Conservation (phyloP, 2,797 vertebrate genomes). For the Oreortyx pictus region DNA sequence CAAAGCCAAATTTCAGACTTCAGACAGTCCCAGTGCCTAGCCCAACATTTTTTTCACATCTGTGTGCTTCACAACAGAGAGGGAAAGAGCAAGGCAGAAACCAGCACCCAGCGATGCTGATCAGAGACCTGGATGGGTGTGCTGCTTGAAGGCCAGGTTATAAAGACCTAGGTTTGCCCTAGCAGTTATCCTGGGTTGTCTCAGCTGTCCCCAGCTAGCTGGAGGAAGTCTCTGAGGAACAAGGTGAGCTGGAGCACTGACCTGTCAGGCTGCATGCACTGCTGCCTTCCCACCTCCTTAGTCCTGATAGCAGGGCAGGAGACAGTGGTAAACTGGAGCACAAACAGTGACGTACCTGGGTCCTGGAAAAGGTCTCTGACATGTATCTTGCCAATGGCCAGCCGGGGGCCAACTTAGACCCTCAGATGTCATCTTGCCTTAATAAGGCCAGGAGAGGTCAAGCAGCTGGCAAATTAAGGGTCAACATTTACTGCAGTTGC, state of each 20-base stretch:
- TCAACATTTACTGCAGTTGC: accelerated
- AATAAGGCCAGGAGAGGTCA: background rate
- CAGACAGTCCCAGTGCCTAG: background rate
- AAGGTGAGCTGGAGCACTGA: too few relatives aligned
- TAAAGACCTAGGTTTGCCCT: background rate
- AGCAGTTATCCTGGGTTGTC: background rate
- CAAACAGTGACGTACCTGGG: too few relatives aligned
- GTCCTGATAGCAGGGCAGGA: background rate
- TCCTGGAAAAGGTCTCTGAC: background rate
- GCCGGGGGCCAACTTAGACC: background rate
- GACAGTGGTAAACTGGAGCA: background rate
- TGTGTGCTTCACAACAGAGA: background rate
- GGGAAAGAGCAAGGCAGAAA: background rate
- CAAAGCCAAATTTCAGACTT: background rate
- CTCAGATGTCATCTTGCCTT: background rate
- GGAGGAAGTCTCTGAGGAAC: background rate
- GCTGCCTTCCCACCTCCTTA: background rate
- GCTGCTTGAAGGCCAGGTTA: background rate
- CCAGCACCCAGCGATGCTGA: background rate
- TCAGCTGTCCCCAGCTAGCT: accelerated
- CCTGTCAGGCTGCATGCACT: background rate
- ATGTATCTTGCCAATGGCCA: background rate
- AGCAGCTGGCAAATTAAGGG: background rate
- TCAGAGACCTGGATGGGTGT: background rate
- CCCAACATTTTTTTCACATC: background rate